Percentiles rank a stretch among this genome's conserved stretches.
Evolutionary conservation across 2,113 vertebrate genomes (phyloP).

Genomic region (Psophia crepitans): DNA sequence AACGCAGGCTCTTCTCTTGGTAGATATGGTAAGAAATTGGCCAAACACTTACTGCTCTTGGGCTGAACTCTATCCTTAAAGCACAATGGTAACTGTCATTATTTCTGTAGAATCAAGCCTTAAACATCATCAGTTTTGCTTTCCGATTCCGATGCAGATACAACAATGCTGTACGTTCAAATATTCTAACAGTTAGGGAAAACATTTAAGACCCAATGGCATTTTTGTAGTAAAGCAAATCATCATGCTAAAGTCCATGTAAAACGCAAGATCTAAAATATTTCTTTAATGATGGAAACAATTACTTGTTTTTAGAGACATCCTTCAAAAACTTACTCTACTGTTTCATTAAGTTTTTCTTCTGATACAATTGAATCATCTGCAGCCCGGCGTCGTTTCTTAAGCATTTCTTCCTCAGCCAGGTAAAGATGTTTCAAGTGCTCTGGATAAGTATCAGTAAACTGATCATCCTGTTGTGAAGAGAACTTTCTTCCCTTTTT

Average conservation of each 20-base stretch:
- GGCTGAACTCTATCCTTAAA: neutral
- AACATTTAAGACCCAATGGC: neutral
- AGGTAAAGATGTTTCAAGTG: slow-evolving; percentile 92
- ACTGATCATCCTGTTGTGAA: slow-evolving; percentile 43
- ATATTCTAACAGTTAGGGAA: neutral
- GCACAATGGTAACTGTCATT: neutral
- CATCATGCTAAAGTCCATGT: rapidly evolving
- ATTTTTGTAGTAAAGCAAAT: neutral
- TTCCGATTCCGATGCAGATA: neutral
- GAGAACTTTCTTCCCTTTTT: slow-evolving; percentile 72
- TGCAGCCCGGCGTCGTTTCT: slow-evolving; percentile 69
- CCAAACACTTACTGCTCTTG: neutral
- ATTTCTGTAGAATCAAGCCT: neutral
- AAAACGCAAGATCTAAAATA: neutral
- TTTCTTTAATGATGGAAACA: neutral
- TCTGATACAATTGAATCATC: neutral
- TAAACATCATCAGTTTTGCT: neutral
- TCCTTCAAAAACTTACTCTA: slow-evolving; percentile 55
- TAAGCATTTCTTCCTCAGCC: slow-evolving; percentile 85
- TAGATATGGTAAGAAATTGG: neutral
- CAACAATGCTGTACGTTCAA: neutral
- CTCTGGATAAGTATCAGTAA: slow-evolving; percentile 86
- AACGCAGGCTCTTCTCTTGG: neutral
- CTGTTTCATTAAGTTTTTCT: neutral
- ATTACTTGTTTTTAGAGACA: neutral